Evolutionary conservation across 2,113 vertebrate genomes (phyloP).

Genomic region (Forbesichthys agassizii): DNA sequence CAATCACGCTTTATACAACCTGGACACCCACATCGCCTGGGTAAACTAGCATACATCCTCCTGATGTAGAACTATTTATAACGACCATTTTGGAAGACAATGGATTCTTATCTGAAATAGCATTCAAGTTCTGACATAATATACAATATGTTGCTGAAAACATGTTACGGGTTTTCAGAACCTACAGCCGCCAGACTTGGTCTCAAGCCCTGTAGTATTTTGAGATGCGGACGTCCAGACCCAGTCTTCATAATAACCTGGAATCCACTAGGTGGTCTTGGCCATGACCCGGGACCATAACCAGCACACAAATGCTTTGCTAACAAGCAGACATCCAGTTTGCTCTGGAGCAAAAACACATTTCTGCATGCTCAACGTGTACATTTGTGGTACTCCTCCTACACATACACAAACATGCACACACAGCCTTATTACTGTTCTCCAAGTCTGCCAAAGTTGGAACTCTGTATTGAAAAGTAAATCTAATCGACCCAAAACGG

Average conservation of each 20-base stretch:
- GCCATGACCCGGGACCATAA: conserved; percentile 24
- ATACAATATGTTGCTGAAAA: conserved; percentile 3
- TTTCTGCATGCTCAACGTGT: neutral
- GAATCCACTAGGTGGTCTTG: conserved; percentile 4
- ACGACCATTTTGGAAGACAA: neutral
- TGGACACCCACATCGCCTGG: conserved; percentile 41
- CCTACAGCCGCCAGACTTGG: neutral
- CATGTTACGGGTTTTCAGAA: conserved; percentile 1
- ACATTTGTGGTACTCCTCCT: conserved; percentile 1
- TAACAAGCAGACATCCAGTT: conserved; percentile 9
- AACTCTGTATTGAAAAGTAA: conserved; percentile 33
- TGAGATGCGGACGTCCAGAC: neutral
- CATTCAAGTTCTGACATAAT: no score
- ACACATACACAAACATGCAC: conserved; percentile 24
- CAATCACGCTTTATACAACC: conserved; percentile 58
- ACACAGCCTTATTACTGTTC: conserved; percentile 16
- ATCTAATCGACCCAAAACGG: conserved; percentile 27
- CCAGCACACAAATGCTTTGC: neutral
- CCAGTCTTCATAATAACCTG: neutral
- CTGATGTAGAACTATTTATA: conserved; percentile 13
- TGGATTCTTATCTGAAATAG: no score
- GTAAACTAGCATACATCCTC: conserved; percentile 52
- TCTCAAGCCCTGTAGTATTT: neutral
- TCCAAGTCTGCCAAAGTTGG: conserved; percentile 26
- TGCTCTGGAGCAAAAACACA: neutral